Evolutionary conservation across 1,140 invertebrate species (phyloP), one percentile per base, ranked within the genome.

Genomic region (Lepidurus couesii): DNA sequence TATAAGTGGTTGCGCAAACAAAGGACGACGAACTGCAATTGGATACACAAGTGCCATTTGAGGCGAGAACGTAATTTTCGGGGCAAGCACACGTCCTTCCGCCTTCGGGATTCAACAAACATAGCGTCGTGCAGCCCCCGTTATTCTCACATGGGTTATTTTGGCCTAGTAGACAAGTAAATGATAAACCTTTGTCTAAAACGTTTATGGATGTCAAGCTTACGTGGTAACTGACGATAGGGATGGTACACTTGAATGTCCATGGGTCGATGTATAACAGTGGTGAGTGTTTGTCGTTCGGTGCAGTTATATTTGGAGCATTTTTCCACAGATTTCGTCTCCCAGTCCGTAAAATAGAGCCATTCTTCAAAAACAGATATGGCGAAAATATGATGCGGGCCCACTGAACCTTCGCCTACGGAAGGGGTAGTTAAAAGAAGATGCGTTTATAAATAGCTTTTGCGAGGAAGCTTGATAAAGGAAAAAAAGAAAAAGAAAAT

Each of bases 281-380:
- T 90, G 1, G 90, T 88, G 75, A 96, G 86, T 0, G 89, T 89
- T 78, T 88, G 87, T 82, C 91, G 92, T 80, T 90, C 87, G 21
- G 88, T 84, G 2, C 89, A 88, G 42, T 87, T 87, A 82, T 89
- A 89, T 83, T 95, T 95, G 81, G 93, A 89, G 81, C 94, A 94
- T 81, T 91, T 88, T 85, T 95, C 93, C 13, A 97, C 87, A n/a
- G 91, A 89, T 84, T 94, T 95, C 42, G 91, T 92, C 85, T 95
- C 92, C 95, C 95, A 97, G 86, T 97, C 95, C 24, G 93, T 94
- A 93, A 93, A 97, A 85, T 94, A 96, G 21, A 96, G 87, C 83
- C 89, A 90, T 83, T 93, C 92, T 83, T 92, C 94, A 90, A 94
- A 96, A 74, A 95, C 88, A 44, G 92, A 90, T 77, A 97, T 88